Percentiles rank a stretch among this genome's conserved stretches.
phyloP scores from a whole-genome alignment of 2,888 invertebrate species.

The Bugulina stolonifera region DNA sequence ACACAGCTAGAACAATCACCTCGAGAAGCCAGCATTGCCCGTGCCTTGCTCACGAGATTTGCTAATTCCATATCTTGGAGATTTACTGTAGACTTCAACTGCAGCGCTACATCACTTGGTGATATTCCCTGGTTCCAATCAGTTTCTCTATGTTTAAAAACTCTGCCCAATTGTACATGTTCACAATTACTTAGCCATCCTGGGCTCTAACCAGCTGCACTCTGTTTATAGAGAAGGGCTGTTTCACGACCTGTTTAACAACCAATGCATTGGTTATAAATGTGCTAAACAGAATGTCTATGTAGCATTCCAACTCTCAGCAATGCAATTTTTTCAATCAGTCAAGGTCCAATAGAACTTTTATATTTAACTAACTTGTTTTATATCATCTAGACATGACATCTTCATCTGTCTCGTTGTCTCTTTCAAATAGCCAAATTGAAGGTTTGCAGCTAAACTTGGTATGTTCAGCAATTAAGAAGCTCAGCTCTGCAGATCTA shows the following conservation, averaged over 20 bases:
- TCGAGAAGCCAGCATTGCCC: not conserved
- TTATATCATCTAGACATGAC: not conserved
- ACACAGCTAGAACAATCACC: not conserved
- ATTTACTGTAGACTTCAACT: not conserved
- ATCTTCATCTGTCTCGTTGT: not conserved
- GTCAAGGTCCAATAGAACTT: no score
- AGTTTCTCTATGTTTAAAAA: not conserved
- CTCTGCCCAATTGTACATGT: not conserved
- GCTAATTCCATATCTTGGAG: not conserved
- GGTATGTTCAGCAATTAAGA: not conserved
- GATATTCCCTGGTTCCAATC: not conserved
- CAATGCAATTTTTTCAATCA: no score
- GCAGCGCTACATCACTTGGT: not conserved
- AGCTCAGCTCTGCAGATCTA: not conserved
- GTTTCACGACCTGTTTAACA: no score
- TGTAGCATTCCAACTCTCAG: no score
- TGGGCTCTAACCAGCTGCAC: not conserved
- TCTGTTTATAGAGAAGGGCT: no score
- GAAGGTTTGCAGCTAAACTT: not conserved
- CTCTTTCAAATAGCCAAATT: not conserved
- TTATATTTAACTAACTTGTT: not conserved
- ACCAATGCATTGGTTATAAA: no score
- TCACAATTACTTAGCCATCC: not conserved
- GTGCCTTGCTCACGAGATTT: not conserved
- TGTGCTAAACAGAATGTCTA: no score